A percentile compares a stretch with the other conserved stretches of the same genome.
phyloP scores from a whole-genome alignment of 2,888 invertebrate species.

The Drosophila borealis region DNA sequence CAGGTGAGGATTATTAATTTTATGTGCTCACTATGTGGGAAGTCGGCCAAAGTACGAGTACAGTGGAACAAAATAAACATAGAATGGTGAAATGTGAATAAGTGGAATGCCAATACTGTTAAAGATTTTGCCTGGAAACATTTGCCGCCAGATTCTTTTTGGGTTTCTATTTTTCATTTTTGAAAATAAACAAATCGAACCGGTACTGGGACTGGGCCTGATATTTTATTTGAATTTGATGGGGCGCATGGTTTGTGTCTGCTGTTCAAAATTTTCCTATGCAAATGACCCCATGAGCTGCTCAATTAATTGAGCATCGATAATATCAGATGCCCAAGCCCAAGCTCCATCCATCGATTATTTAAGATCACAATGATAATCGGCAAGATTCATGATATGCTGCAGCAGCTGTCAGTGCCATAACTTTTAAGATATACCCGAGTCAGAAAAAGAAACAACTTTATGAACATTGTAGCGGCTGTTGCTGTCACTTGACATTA shows the following conservation, averaged over 20 bases:
- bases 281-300: conserved; percentile 31
- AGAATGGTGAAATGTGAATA: conserved; percentile 9
- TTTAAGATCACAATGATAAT: conserved; percentile 33
- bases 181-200: conserved; percentile 55
- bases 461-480: conserved; percentile 24
- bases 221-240: conserved; percentile 52
- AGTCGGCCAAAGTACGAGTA: conserved; percentile 60
- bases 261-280: conserved; percentile 34
- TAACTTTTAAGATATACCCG: not conserved
- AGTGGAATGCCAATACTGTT: conserved; percentile 52
- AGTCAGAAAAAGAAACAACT: not conserved
- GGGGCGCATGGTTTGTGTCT: conserved; percentile 56
- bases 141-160: conserved; percentile 9
- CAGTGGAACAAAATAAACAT: conserved; percentile 36
- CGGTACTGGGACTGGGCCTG: conserved; percentile 22
- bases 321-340: conserved; percentile 24
- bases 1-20: conserved; percentile 77
- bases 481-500: conserved; percentile 56
- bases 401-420: conserved; percentile 34
- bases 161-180: not conserved
- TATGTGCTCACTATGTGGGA: conserved; percentile 41
- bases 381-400: conserved; percentile 3
- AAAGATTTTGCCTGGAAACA: conserved; percentile 13
- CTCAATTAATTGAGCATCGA: conserved; percentile 39
- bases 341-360: conserved; percentile 4